Conservation (phyloP, 2,888 invertebrate species). For the Laothoe populi region DNA sequence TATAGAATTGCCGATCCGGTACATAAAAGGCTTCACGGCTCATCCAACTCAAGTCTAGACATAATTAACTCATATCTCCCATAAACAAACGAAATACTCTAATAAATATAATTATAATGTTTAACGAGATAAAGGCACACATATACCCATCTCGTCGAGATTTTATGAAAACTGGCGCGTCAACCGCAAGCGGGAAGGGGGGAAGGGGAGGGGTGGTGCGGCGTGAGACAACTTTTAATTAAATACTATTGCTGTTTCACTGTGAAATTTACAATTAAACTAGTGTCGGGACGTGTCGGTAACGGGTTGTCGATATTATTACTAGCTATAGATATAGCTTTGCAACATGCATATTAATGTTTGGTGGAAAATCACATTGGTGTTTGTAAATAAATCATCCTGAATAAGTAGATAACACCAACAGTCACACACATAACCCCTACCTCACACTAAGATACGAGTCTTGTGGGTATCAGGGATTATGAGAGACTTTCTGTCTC, state of each 20-base stretch:
- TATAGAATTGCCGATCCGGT: too few relatives aligned
- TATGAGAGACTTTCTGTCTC: too few relatives aligned
- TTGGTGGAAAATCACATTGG: too few relatives aligned
- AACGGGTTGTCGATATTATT: constrained; percentile 41
- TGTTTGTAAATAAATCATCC: too few relatives aligned
- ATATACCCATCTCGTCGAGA: constrained; percentile 35
- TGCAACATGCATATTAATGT: too few relatives aligned
- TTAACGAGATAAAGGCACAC: constrained; percentile 35
- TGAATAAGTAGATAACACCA: too few relatives aligned
- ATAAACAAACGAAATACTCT: background rate
- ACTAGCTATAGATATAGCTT: background rate
- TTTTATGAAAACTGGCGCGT: constrained; percentile 59
- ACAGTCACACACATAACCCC: too few relatives aligned
- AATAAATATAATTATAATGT: constrained; percentile 30
- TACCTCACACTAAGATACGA: too few relatives aligned
- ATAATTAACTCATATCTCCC: background rate
- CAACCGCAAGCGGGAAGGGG: constrained; percentile 53
- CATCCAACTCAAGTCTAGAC: background rate
- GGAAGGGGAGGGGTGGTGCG: constrained; percentile 33
- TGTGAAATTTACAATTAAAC: constrained; percentile 68
- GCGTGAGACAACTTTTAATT: constrained; percentile 77
- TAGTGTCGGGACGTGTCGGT: constrained; percentile 49
- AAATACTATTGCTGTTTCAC: constrained; percentile 75
- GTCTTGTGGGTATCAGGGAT: too few relatives aligned
- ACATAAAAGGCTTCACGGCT: too few relatives aligned